phyloP scores from a whole-genome alignment of 2,888 invertebrate genomes.

The Coremacera marginata region DNA sequence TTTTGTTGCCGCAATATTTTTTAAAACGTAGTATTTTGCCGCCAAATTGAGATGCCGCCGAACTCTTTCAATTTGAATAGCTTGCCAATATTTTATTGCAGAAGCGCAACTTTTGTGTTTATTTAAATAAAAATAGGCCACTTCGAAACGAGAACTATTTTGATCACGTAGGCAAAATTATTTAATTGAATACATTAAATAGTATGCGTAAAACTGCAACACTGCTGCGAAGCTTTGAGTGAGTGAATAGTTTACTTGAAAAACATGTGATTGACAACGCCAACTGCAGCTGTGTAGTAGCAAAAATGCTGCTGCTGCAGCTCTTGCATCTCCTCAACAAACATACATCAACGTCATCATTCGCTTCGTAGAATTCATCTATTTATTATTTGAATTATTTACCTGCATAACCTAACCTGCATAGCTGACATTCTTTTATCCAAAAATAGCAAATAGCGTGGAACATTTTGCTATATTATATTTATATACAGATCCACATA shows the following conservation, averaged over 20 bases:
- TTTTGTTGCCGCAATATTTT: too few species aligned
- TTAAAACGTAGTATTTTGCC: too few species aligned
- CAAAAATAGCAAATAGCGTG: slow-evolving; percentile 23
- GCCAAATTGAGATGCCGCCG: too few species aligned
- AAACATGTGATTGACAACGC: slow-evolving; percentile 29
- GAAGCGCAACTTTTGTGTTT: neutral
- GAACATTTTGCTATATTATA: slow-evolving; percentile 27
- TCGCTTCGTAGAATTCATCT: slow-evolving; percentile 1
- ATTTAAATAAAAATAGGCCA: neutral
- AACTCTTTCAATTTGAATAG: too few species aligned
- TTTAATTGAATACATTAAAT: neutral
- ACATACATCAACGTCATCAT: slow-evolving; percentile 27
- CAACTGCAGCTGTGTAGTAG: neutral
- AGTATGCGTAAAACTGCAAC: slow-evolving; percentile 22
- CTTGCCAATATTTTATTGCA: neutral
- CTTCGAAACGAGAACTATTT: slow-evolving; percentile 10
- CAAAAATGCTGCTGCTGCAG: too few species aligned
- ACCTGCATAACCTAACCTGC: slow-evolving; percentile 14
- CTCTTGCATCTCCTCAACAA: neutral
- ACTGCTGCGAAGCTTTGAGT: slow-evolving; percentile 8
- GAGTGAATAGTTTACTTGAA: neutral
- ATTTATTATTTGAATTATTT: neutral
- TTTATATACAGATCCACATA: neutral
- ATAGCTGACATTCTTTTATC: slow-evolving; percentile 25
- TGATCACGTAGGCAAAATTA: slow-evolving; percentile 36